Base-by-base conservation (phyloP, 1,140 invertebrate genomes). In the Antheraea mylitta region DNA sequence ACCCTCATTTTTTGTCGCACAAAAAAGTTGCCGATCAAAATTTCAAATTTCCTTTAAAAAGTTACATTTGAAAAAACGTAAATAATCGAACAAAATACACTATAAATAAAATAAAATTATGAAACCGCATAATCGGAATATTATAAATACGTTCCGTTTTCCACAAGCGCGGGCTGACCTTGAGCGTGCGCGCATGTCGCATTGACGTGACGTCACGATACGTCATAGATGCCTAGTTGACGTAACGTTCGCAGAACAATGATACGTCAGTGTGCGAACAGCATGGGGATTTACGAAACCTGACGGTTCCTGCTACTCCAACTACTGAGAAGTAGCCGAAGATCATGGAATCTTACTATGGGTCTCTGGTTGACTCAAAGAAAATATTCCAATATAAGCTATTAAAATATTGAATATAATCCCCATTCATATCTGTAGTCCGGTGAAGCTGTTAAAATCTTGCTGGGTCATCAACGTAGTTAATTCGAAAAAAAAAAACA, bases 81-180 rank as follows among this genome's bases (percentile, higher is more conserved):
- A 30, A 30, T 68, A 68, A 66, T 0, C 1, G 11, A 70, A 13
- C 45, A 66, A 38, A 42, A 18, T 10, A 62, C 48, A 45, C 18
- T 71, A 75, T 69, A 75, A 71, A 71, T 72, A 75, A 64, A 72
- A 70, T 69, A 66, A 76, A 74, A 73, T 76, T 73, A 69, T 70
- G 58, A 11, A 64, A 68, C 77, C 71, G 73, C 73, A 78, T 83
- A 78, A 79, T 83, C 70, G 48, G 74, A 80, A 72, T 78, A 80
- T 81, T 78, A 77, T 74, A 76, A 76, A 77, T 80, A 80, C 72
- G 73, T 77, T 81, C 76, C 78, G 78, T 78, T 81, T 75, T 63
- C 71, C 69, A 19, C 74, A 68, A 38, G 22, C 71, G 64, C 19
- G 18, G 38, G 0, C 38, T 42, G 81, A 82, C 81, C 81, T 83